Base-by-base conservation (phyloP, 2,888 invertebrate genomes). In the Drosophila antonietae region DNA sequence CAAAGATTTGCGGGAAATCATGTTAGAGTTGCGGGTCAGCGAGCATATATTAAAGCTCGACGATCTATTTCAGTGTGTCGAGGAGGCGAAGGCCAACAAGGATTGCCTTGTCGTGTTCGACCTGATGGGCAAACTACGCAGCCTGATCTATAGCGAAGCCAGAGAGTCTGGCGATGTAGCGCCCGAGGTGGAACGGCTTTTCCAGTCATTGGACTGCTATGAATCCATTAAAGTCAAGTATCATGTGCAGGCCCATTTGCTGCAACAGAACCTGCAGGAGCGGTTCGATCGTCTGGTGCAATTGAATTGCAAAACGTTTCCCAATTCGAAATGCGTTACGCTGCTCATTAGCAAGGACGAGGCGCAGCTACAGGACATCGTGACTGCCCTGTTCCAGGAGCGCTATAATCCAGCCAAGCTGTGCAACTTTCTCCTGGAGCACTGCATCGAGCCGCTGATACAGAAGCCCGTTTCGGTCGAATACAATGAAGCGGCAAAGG, bases 1-100 rank as follows among this genome's bases (percentile, higher is more conserved):
- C 0, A 89, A 93, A 15, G 93, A 94, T 41, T 91, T 96, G 49
- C 93, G 94, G 67, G 94, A 94, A 78, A 93, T 95, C 0, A 93
- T 94, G 23, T 93, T 94, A 77, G 94, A 94, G n/a, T 79, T 95
- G 23, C 92, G 81, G 12, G 83, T 92, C 9, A 89, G 90, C 9
- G 93, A 90, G 46, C 92, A 92, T 33, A 88, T 93, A 15, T 71
- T 93, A 51, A 90, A 95, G 47, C 94, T 94, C 7, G 92, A 92
- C 35, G 90, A 93, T 52, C 90, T 95, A 9, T 93, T 94, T 52
- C 93, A 94, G 63, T 90, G 88, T 55, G 81, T 93, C 2, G 92
- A 93, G 15, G 90, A 90, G 33, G 88, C 91, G 2, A 93, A 92
- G 69, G 83, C 83, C 10, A 88, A 78, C 14, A 91, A 91, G 59